Evolutionary conservation across 2,797 vertebrate species (phyloP).

Genomic region (Enteromius afrohamiltoni): DNA sequence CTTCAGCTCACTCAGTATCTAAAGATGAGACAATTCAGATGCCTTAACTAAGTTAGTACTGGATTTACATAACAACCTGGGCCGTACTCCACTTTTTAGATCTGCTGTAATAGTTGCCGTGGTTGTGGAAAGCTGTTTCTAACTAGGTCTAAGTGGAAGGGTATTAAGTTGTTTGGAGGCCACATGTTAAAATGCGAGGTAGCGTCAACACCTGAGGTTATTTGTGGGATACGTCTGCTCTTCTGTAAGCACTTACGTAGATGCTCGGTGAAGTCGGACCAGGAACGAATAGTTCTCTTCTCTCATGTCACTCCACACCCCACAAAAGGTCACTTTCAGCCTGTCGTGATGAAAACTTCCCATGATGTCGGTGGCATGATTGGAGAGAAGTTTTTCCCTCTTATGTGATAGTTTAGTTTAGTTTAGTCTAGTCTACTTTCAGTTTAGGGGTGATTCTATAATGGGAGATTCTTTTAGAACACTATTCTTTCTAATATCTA

Average conservation of each 20-base stretch:
- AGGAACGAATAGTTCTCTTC: slow-evolving; percentile 24
- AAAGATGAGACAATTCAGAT: neutral
- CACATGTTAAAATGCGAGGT: slow-evolving; percentile 15
- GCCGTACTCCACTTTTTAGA: neutral
- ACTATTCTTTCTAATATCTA: too few relatives aligned
- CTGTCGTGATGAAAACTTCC: neutral
- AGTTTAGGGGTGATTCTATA: neutral
- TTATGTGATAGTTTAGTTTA: neutral
- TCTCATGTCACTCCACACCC: neutral
- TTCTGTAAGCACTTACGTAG: slow-evolving; percentile 26
- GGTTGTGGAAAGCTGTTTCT: slow-evolving; percentile 4
- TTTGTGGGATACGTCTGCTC: slow-evolving; percentile 30
- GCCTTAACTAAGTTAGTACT: neutral
- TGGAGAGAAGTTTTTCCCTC: neutral
- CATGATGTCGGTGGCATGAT: neutral
- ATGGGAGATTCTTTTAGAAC: too few relatives aligned
- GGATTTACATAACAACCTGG: neutral
- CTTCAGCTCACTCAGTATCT: neutral
- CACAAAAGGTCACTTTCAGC: slow-evolving; percentile 9
- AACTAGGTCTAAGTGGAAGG: slow-evolving; percentile 8
- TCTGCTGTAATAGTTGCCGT: neutral
- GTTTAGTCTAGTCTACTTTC: too few relatives aligned
- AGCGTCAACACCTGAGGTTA: slow-evolving; percentile 4
- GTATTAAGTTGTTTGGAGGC: slow-evolving; percentile 32
- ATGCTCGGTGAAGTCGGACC: slow-evolving; percentile 17